A percentile compares a stretch with the other conserved stretches of the same genome.
Evolutionary conservation across 1,140 invertebrate species (phyloP).

Genomic region (Drosophila ambigua): DNA sequence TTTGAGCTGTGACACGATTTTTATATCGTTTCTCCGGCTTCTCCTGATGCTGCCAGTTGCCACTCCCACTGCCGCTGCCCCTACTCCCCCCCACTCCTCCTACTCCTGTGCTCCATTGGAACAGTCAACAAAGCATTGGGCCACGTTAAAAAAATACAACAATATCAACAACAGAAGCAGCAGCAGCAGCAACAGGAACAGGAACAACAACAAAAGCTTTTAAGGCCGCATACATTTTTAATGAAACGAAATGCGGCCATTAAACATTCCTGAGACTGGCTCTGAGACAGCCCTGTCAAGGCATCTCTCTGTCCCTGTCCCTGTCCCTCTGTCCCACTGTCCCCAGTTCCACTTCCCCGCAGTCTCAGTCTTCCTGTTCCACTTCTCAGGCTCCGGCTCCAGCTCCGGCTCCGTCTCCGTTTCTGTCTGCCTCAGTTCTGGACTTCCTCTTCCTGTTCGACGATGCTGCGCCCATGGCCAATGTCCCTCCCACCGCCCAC

Average conservation of each 20-base stretch:
- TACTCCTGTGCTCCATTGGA: neutral
- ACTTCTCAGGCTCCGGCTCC: too few species aligned
- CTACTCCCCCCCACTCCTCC: too few species aligned
- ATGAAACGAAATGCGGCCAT: conserved; percentile 80
- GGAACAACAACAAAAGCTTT: conserved; percentile 72
- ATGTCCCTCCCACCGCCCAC: conserved; percentile 23
- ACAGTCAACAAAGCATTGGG: conserved; percentile 31
- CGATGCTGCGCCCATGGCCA: conserved; percentile 41
- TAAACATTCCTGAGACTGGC: conserved; percentile 69
- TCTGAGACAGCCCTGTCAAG: conserved; percentile 39
- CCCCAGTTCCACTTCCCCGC: too few species aligned
- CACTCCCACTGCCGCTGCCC: too few species aligned
- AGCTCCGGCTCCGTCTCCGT: too few species aligned
- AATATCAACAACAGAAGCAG: conserved; percentile 32
- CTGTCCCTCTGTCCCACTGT: neutral
- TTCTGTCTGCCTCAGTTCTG: neutral
- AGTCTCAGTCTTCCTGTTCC: too few species aligned
- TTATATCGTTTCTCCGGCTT: conserved; percentile 5
- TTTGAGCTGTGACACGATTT: conserved; percentile 30
- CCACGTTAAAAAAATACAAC: conserved; percentile 38
- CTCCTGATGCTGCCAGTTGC: too few species aligned
- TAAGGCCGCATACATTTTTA: conserved; percentile 79
- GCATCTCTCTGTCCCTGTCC: conserved; percentile 13
- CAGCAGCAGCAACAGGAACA: conserved; percentile 21
- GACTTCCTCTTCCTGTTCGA: conserved; percentile 36